Base-by-base conservation (phyloP, 2,888 invertebrate species). In the Bellardia bayeri region DNA sequence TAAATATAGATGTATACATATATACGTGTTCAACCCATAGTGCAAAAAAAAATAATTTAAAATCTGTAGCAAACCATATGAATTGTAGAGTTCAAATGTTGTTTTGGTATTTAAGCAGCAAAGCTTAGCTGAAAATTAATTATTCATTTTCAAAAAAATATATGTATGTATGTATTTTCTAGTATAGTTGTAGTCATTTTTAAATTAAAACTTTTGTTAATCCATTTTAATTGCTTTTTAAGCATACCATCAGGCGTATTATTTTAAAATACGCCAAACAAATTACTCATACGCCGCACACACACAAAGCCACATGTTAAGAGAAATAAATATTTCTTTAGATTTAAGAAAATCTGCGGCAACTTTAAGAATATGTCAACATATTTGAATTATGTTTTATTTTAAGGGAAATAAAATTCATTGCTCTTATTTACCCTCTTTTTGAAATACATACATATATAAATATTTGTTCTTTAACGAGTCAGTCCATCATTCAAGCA, bases 141-240 rank as follows among this genome's bases (percentile, higher is more conserved):
- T 87, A 80, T 58, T 61, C 6, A 75, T 63, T 71, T 79, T 66
- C 42, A 9, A 66, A 66, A 75, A 85, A 66, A 61, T 83, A 76
- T 69, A 64, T n/a, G n/a, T n/a, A n/a, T n/a, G n/a, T n/a, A n/a
- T n/a, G 11, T 45, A 45, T 82, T 63, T 63, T 13, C 13, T 7
- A 74, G 58, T 13, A 82, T 58, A 85, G 75, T 85, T 84, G 85
- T 54, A 87, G 85, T 61, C 84, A 79, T 69, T 79, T 79, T 33
- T 71, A 68, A 71, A 69, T 79, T 63, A 74, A 82, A 87, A 86
- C 82, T 89, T 91, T 90, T 89, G 90, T 91, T 92, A 92, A 92
- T 90, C 92, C 89, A 89, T 90, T 92, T 92, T 92, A 92, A 92
- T 92, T 92, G 91, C 91, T 91, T 92, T 92, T 91, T 91, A 91